phyloP scores from a whole-genome alignment of 35 echinoderm and acorn worm genomes.

The Heliocidaris tuberculata region DNA sequence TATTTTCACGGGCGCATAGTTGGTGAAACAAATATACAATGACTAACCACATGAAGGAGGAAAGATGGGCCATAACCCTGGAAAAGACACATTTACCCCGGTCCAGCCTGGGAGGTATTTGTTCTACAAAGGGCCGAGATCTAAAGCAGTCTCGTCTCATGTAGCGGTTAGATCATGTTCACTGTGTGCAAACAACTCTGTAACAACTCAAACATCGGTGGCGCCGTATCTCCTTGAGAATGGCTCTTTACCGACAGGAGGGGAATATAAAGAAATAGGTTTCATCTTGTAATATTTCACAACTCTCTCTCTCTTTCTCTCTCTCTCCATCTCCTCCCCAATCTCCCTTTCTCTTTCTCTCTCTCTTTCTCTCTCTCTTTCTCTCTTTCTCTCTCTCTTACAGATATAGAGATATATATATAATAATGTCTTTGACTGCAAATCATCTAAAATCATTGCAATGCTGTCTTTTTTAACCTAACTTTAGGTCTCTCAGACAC shows the following conservation, averaged over 20 bases:
- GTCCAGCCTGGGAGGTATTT: background rate
- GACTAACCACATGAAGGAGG: background rate
- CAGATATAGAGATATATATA: too few relatives aligned
- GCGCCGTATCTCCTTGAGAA: background rate
- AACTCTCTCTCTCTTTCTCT: background rate
- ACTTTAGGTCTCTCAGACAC: background rate
- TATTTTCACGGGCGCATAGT: background rate
- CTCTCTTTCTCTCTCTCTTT: too few relatives aligned
- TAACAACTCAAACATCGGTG: slow-evolving; percentile 20
- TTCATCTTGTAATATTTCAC: background rate
- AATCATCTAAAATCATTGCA: background rate
- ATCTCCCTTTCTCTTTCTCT: too few relatives aligned
- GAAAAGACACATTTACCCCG: background rate
- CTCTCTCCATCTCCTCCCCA: too few relatives aligned
- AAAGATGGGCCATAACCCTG: background rate
- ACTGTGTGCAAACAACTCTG: background rate
- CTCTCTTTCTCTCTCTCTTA: background rate
- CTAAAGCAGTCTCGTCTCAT: background rate
- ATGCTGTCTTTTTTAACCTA: too few relatives aligned
- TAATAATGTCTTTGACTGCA: too few relatives aligned
- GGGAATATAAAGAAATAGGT: background rate
- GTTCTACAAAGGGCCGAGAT: background rate
- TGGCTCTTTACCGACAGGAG: background rate
- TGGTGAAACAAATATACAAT: background rate
- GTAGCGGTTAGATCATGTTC: slow-evolving; percentile 21